A percentile compares a stretch with the other conserved stretches of the same genome.
Evolutionary conservation across 2,797 vertebrate species (phyloP).

Genomic region (Martes flavigula): DNA sequence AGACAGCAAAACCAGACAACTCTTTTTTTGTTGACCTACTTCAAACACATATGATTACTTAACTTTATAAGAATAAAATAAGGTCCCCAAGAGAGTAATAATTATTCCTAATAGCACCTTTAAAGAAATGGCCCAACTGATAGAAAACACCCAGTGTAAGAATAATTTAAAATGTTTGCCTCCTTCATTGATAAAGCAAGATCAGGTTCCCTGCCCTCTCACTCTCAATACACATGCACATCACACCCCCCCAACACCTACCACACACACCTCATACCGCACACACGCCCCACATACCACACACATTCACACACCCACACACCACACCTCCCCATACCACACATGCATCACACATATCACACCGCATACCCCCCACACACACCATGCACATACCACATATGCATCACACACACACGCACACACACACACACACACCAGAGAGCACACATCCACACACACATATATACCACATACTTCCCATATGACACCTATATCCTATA

Average conservation of each 20-base stretch:
- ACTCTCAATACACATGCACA: neutral
- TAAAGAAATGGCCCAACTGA: conserved; percentile 15
- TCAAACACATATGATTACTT: neutral
- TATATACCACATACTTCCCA: neutral
- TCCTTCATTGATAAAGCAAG: neutral
- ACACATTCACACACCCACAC: neutral
- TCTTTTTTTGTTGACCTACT: conserved; percentile 17
- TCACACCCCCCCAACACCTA: neutral
- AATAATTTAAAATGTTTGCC: neutral
- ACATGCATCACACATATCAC: neutral
- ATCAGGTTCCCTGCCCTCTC: neutral
- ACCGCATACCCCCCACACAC: neutral
- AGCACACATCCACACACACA: neutral
- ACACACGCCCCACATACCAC: neutral
- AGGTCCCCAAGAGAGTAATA: neutral
- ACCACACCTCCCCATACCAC: neutral
- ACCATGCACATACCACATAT: neutral
- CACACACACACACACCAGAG: neutral
- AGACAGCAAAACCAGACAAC: neutral
- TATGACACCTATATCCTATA: neutral
- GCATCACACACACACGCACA: neutral
- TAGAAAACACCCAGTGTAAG: neutral
- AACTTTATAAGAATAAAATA: conserved; percentile 30
- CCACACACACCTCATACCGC: neutral
- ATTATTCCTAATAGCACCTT: neutral